Evolutionary conservation across 2,113 vertebrate species (phyloP).

Genomic region (Myanophis thanlyinensis): DNA sequence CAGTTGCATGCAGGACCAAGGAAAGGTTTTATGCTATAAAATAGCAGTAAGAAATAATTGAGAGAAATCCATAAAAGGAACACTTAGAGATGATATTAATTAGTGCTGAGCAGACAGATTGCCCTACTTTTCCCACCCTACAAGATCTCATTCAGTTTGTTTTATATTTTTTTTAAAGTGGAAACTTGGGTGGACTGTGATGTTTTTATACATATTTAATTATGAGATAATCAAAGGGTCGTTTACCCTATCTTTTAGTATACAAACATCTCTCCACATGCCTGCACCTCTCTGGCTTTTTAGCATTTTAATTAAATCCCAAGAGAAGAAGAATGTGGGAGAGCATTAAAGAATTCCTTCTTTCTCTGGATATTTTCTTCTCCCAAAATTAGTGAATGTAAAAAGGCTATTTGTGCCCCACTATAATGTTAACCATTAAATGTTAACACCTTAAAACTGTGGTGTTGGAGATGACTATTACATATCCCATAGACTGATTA

Average conservation of each 20-base stretch:
- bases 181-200: background rate
- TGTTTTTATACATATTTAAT: background rate
- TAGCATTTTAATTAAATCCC: background rate
- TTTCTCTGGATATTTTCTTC: background rate
- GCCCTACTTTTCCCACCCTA: background rate
- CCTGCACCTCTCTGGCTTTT: background rate
- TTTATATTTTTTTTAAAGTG: background rate
- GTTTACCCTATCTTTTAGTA: background rate
- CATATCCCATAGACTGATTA: background rate
- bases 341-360: background rate
- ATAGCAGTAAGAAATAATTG: background rate
- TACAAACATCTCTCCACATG: background rate
- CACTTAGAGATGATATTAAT: background rate
- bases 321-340: background rate
- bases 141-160: background rate
- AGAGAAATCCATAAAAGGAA: background rate
- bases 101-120: background rate
- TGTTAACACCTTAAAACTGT: background rate
- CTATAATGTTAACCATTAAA: background rate
- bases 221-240: background rate
- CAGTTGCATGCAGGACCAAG: background rate
- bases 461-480: background rate
- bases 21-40: background rate
- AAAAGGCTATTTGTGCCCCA: background rate
- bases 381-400: background rate